Conservation (phyloP, 1,140 invertebrate species). For the Drosophila tropicalis region DNA sequence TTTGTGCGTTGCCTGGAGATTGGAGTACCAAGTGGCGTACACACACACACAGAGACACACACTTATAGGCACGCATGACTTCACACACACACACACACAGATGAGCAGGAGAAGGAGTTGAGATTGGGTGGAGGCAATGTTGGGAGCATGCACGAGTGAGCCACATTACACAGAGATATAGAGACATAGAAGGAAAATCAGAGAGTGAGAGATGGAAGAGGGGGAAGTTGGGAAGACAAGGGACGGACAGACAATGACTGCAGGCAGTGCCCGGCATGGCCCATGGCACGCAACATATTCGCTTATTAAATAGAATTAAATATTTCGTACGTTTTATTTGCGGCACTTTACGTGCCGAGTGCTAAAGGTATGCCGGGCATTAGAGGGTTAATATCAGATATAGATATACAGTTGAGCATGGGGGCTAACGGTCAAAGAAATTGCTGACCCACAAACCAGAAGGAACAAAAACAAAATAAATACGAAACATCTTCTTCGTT, state of each 20-base stretch:
- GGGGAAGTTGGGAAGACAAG: background rate
- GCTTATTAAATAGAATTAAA: slow-evolving; percentile 82
- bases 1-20: slow-evolving; percentile 43
- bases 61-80: slow-evolving; percentile 62
- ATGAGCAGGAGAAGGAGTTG: background rate
- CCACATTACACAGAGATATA: slow-evolving; percentile 61
- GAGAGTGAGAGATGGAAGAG: background rate
- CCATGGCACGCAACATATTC: slow-evolving; percentile 77
- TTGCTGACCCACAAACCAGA: slow-evolving; percentile 11
- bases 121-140: slow-evolving; percentile 36
- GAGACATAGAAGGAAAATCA: slow-evolving; percentile 6
- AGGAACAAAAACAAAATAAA: background rate
- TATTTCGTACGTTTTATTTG: slow-evolving; percentile 82
- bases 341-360: slow-evolving; percentile 68
- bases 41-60: slow-evolving; percentile 37
- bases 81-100: slow-evolving; percentile 35
- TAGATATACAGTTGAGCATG: slow-evolving; percentile 76
- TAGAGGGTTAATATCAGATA: slow-evolving; percentile 55
- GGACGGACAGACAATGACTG: slow-evolving; percentile 8
- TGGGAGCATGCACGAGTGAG: slow-evolving; percentile 71
- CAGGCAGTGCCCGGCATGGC: slow-evolving; percentile 38
- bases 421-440: slow-evolving; percentile 66
- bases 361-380: slow-evolving; percentile 51
- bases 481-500: background rate
- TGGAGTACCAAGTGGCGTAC: slow-evolving; percentile 40